Evolutionary conservation across 2,113 vertebrate species (phyloP).

Genomic region (Xiphophorus couchianus): DNA sequence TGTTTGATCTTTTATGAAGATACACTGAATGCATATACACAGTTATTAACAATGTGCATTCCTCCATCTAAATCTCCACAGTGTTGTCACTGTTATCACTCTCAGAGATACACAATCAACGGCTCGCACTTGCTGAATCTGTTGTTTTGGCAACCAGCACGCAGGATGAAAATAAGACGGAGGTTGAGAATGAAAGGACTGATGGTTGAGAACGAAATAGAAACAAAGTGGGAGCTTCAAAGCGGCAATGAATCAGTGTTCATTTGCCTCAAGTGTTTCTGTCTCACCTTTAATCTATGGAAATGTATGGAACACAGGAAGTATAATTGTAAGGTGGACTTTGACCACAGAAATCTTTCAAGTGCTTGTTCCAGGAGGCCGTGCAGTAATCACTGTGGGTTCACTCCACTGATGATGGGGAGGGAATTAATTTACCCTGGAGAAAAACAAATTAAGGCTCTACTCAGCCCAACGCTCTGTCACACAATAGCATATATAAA

Average conservation of each 20-base stretch:
- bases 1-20: conserved; percentile 16
- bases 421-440: conserved; percentile 80
- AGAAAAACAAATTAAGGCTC: conserved; percentile 83
- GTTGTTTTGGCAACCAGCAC: conserved; percentile 29
- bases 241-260: conserved; percentile 27
- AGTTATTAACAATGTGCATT: conserved; percentile 27
- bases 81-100: conserved; percentile 15
- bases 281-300: conserved; percentile 81
- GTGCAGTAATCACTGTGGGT: conserved; percentile 73
- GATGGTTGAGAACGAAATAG: conserved; percentile 5
- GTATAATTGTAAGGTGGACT: conserved; percentile 81
- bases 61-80: conserved; percentile 33
- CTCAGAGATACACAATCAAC: conserved; percentile 47
- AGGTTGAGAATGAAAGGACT: conserved; percentile 14
- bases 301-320: conserved; percentile 79
- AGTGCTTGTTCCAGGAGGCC: conserved; percentile 67
- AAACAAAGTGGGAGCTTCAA: conserved; percentile 21
- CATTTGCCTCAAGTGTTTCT: conserved; percentile 54
- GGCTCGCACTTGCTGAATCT: conserved; percentile 37
- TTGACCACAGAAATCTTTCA: conserved; percentile 77
- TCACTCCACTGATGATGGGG: conserved; percentile 75
- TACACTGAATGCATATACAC: conserved; percentile 16
- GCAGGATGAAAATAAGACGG: conserved; percentile 23
- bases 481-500: conserved; percentile 86
- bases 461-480: conserved; percentile 60